Evolutionary conservation across 2,888 invertebrate genomes (phyloP).

Genomic region (Ptilodon capucinus): DNA sequence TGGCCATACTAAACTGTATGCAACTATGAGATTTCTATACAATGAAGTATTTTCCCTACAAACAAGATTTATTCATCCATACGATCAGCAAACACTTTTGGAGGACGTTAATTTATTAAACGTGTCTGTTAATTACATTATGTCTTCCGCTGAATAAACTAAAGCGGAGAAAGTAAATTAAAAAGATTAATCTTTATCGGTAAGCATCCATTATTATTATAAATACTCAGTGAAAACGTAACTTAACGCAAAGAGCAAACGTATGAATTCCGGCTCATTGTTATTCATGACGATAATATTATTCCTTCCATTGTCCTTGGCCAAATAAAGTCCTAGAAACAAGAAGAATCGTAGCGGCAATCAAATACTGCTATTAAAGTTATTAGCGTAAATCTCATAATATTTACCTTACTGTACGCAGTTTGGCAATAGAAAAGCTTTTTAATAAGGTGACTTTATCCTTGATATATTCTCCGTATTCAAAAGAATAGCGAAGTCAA

Average conservation of each 20-base stretch:
- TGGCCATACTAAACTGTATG: too few species aligned
- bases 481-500: not conserved
- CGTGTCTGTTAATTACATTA: too few species aligned
- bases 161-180: constrained; percentile 32
- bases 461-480: too few species aligned
- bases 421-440: too few species aligned
- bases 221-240: constrained; percentile 63
- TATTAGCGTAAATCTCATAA: not conserved
- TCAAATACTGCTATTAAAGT: constrained; percentile 48
- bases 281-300: constrained; percentile 76
- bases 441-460: too few species aligned
- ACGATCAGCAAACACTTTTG: too few species aligned
- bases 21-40: too few species aligned
- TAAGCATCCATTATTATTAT: constrained; percentile 56
- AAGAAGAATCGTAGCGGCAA: constrained; percentile 50
- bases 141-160: not conserved
- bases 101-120: constrained; percentile 4
- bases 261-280: constrained; percentile 69
- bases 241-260: constrained; percentile 59
- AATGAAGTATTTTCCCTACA: too few species aligned
- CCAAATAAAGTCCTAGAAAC: constrained; percentile 61
- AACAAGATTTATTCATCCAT: too few species aligned
- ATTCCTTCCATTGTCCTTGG: constrained; percentile 69
- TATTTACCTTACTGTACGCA: not conserved
- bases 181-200: constrained; percentile 51